Conservation (phyloP, 2,888 invertebrate genomes). For the Bruchidius siliquastri region DNA sequence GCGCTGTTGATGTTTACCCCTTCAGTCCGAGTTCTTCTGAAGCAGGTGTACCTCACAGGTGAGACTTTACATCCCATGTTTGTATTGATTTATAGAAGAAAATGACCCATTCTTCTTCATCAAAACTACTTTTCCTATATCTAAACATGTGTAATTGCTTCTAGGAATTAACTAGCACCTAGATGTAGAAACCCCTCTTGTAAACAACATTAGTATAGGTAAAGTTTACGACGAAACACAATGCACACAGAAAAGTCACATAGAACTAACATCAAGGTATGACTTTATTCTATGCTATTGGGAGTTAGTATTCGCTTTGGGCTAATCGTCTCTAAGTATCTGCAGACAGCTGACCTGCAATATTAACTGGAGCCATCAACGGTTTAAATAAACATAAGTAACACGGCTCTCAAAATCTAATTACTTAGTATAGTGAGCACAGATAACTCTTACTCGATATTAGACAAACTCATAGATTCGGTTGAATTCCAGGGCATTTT, state of each 20-base stretch:
- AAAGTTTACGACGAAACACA: background rate
- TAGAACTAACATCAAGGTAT: background rate
- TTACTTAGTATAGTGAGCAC: background rate
- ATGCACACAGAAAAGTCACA: background rate
- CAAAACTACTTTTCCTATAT: background rate
- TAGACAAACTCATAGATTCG: background rate
- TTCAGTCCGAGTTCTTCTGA: background rate
- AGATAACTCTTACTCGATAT: background rate
- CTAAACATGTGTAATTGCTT: background rate
- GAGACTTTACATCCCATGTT: background rate
- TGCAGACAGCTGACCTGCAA: background rate
- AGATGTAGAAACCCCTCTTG: background rate
- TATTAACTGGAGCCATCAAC: background rate
- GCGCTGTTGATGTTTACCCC: background rate
- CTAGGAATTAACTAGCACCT: background rate
- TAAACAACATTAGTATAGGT: background rate
- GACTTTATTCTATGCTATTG: background rate
- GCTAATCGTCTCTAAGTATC: background rate
- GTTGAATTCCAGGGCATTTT: background rate
- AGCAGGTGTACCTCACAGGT: background rate
- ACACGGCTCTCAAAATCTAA: background rate
- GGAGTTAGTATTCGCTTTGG: background rate
- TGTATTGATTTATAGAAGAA: background rate
- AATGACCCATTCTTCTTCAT: background rate
- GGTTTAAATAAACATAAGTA: background rate